phyloP scores from a whole-genome alignment of 1,140 invertebrate genomes.

The Megalopta genalis region DNA sequence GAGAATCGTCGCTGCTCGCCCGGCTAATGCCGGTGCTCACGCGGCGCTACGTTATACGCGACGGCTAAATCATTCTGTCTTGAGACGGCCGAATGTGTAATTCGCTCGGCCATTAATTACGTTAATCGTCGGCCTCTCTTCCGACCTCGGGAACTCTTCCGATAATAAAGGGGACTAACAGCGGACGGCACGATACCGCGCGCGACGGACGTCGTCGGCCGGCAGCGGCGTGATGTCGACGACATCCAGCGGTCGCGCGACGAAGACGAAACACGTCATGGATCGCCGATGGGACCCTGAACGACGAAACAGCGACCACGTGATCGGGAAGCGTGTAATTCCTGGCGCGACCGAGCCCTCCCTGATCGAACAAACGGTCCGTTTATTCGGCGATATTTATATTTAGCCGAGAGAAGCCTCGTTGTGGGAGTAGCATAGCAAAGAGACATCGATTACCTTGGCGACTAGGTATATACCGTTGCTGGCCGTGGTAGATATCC shows the following conservation, averaged over 20 bases:
- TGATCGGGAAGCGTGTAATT: conserved; percentile 5
- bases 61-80: conserved; percentile 42
- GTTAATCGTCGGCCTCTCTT: conserved; percentile 24
- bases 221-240: neutral
- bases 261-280: neutral
- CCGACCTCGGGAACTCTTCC: neutral
- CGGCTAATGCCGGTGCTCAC: conserved; percentile 41
- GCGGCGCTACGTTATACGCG: neutral
- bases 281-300: neutral
- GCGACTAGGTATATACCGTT: neutral
- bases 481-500: neutral
- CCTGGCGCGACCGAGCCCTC: neutral
- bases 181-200: neutral
- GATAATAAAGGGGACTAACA: neutral
- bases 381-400: neutral
- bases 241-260: neutral
- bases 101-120: conserved; percentile 43
- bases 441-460: neutral
- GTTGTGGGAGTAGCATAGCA: neutral
- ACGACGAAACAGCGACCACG: neutral
- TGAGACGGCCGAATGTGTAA: conserved; percentile 5
- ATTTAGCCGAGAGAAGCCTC: neutral
- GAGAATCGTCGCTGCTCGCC: conserved; percentile 22
- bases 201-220: neutral
- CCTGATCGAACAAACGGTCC: neutral